phyloP scores from a whole-genome alignment of 2,113 vertebrate species.

The Porphyrio hochstetteri region DNA sequence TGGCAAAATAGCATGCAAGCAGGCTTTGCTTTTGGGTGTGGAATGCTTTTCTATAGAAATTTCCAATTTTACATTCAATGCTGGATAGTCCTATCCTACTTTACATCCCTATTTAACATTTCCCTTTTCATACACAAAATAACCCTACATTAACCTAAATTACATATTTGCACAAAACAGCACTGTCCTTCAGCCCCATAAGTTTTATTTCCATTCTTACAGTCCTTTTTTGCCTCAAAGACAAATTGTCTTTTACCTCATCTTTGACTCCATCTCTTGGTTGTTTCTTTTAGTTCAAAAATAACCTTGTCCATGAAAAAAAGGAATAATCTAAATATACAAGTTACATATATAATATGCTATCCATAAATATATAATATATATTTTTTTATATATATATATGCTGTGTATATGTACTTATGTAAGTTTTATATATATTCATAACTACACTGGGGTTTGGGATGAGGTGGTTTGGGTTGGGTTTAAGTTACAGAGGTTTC shows the following conservation, averaged over 20 bases:
- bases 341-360: not conserved
- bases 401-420: not conserved
- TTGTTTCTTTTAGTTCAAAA: not conserved
- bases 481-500: not conserved
- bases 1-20: not conserved
- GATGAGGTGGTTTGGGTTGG: not conserved
- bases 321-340: not conserved
- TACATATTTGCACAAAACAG: not conserved
- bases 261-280: not conserved
- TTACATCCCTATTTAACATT: not conserved
- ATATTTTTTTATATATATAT: not conserved
- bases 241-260: not conserved
- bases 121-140: not conserved
- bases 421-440: not conserved
- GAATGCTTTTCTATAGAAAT: not conserved
- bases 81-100: not conserved
- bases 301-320: not conserved
- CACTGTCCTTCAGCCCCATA: not conserved
- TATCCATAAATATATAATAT: not conserved
- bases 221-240: not conserved
- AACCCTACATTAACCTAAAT: not conserved
- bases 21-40: not conserved
- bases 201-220: not conserved
- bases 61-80: not conserved
- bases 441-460: not conserved